phyloP scores from a whole-genome alignment of 2,113 vertebrate species.

The Leucosticte australis region DNA sequence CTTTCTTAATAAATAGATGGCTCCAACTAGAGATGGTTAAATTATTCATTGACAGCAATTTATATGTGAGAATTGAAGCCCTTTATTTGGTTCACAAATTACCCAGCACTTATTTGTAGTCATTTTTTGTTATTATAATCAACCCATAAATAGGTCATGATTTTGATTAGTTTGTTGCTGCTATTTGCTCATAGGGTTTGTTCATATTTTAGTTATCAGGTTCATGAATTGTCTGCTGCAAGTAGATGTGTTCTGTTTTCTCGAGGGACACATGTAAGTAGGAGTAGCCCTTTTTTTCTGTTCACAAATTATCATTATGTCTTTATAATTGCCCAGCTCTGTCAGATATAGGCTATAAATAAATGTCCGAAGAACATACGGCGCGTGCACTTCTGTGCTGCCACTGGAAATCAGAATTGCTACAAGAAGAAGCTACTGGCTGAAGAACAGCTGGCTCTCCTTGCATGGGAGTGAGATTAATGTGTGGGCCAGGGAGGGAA shows the following conservation, averaged over 20 bases:
- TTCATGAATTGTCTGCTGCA: neutral
- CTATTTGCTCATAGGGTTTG: neutral
- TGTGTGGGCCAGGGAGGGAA: accelerated
- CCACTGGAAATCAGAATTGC: neutral
- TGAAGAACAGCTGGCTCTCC: neutral
- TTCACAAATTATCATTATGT: neutral
- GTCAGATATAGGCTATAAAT: neutral
- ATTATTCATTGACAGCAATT: conserved; percentile 32
- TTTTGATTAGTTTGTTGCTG: conserved; percentile 33
- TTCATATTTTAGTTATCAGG: neutral
- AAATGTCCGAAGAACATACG: neutral
- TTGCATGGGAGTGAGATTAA: neutral
- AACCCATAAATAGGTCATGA: neutral
- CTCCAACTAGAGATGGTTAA: neutral
- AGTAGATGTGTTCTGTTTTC: neutral
- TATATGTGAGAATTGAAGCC: neutral
- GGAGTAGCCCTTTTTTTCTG: neutral
- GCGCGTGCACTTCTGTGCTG: neutral
- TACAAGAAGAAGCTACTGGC: neutral
- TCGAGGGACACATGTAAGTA: neutral
- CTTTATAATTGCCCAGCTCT: neutral
- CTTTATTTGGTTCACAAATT: conserved; percentile 40
- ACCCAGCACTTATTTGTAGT: neutral
- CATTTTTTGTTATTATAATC: conserved; percentile 9
- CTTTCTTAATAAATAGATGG: neutral